Conservation (phyloP, 1,140 invertebrate genomes). For the Drosophila chauvacae region DNA sequence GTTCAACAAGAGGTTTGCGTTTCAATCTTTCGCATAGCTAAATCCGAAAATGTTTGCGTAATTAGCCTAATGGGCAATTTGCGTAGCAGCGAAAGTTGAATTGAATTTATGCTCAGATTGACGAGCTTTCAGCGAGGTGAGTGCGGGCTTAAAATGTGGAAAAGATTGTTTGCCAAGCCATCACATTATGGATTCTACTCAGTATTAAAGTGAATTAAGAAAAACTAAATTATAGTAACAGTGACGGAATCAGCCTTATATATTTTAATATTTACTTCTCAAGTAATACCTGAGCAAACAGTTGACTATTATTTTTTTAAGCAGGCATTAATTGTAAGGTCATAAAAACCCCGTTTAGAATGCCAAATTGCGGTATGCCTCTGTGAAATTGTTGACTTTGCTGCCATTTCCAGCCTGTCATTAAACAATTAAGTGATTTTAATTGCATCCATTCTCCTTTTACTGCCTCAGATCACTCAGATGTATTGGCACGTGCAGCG, state of each 20-base stretch:
- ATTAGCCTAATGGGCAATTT: conserved; percentile 67
- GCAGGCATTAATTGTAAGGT: not conserved
- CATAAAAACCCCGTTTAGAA: conserved; percentile 6
- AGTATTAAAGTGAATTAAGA: no score
- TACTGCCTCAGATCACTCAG: not conserved
- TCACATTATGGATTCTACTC: no score
- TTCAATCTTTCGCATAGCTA: conserved; percentile 33
- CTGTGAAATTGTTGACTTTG: not conserved
- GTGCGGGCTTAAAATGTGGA: not conserved
- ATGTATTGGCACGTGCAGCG: conserved; percentile 60
- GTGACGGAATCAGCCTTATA: not conserved
- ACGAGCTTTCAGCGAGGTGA: not conserved
- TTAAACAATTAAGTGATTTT: conserved; percentile 23
- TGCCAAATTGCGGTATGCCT: not conserved
- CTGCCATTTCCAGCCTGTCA: conserved; percentile 3
- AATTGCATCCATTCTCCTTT: conserved; percentile 24
- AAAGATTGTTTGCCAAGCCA: conserved; percentile 1
- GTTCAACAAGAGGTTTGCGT: conserved; percentile 54
- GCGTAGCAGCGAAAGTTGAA: conserved; percentile 40
- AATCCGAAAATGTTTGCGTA: conserved; percentile 53
- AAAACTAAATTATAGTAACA: not conserved
- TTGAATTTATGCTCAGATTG: not conserved
- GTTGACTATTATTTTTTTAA: conserved; percentile 2
- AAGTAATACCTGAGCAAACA: not conserved
- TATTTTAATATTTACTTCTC: not conserved